Evolutionary conservation across 2,113 vertebrate genomes (phyloP).

Genomic region (Mugil cephalus): DNA sequence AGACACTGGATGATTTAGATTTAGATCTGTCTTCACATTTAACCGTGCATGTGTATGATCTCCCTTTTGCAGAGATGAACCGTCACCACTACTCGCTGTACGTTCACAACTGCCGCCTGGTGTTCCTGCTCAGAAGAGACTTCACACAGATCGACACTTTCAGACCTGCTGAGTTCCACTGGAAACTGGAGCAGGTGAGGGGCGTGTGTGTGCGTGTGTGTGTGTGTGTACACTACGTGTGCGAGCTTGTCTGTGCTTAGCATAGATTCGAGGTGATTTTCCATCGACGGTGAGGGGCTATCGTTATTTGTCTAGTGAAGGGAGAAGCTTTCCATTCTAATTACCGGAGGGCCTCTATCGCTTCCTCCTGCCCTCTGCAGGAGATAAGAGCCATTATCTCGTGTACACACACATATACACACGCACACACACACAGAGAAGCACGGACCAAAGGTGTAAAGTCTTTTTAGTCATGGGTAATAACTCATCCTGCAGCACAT

Average conservation of each 20-base stretch:
- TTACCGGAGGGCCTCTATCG: conserved; percentile 67
- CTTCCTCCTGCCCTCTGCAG: conserved; percentile 49
- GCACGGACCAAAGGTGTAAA: conserved; percentile 41
- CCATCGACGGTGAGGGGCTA: conserved; percentile 55
- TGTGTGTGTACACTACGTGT: background rate
- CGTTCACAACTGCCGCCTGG: conserved; percentile 95
- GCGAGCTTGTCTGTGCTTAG: conserved; percentile 9
- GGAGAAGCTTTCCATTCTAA: conserved; percentile 68
- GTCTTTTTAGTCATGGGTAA: conserved; percentile 61
- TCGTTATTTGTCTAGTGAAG: conserved; percentile 60
- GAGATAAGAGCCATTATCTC: conserved; percentile 54
- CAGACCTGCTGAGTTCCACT: conserved; percentile 96
- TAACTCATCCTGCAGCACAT: conserved; percentile 52
- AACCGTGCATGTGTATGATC: conserved; percentile 14
- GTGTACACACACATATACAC: conserved; percentile 2
- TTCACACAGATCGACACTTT: conserved; percentile 95
- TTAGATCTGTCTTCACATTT: background rate
- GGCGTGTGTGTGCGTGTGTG: conserved; percentile 31
- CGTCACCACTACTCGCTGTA: conserved; percentile 96
- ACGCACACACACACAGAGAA: conserved; percentile 31
- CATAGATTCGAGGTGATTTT: conserved; percentile 48
- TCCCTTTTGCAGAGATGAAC: conserved; percentile 92
- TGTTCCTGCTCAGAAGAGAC: conserved; percentile 94
- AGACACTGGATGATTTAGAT: background rate
- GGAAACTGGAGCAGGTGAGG: conserved; percentile 97